These are phyloP conservation scores for Percopsis transmontana DNA, from an alignment of 2,113 vertebrate genomes.

Conservation along the genomic window DNA sequence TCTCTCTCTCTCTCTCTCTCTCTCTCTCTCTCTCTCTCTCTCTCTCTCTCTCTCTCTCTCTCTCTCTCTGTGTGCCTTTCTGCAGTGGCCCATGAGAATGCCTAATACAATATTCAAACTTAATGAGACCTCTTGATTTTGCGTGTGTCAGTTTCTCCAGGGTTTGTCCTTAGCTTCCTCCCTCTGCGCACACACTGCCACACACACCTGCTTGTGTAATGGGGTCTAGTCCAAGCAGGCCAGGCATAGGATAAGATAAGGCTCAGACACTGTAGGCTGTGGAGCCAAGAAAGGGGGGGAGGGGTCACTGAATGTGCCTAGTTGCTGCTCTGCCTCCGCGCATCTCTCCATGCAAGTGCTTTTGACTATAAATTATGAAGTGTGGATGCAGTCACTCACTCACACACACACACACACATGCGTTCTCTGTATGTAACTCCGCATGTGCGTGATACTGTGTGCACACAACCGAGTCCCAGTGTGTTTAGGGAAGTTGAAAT, in stretches of 20 bases:
- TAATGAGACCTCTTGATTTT: slow-evolving; percentile 51
- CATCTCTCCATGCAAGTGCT: slow-evolving; percentile 61
- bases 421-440: slow-evolving; percentile 17
- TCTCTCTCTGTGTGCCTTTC: slow-evolving; percentile 34
- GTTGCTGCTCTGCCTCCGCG: slow-evolving; percentile 59
- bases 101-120: slow-evolving; percentile 76
- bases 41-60: slow-evolving; percentile 5
- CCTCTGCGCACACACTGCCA: neutral
- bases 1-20: slow-evolving; percentile 22
- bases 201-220: neutral
- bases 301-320: slow-evolving; percentile 58
- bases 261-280: slow-evolving; percentile 3
- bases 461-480: slow-evolving; percentile 11
- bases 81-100: slow-evolving; percentile 66
- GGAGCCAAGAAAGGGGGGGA: slow-evolving; percentile 11
- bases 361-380: slow-evolving; percentile 72
- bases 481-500: slow-evolving; percentile 44
- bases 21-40: slow-evolving; percentile 30
- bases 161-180: slow-evolving; percentile 54
- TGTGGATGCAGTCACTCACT: slow-evolving; percentile 55
- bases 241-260: slow-evolving; percentile 4
- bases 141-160: slow-evolving; percentile 16
- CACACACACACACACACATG: slow-evolving; percentile 4
- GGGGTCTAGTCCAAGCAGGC: neutral
- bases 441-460: slow-evolving; percentile 21